phyloP scores from a whole-genome alignment of 2,797 vertebrate genomes.

The Etheostoma nigrum region DNA sequence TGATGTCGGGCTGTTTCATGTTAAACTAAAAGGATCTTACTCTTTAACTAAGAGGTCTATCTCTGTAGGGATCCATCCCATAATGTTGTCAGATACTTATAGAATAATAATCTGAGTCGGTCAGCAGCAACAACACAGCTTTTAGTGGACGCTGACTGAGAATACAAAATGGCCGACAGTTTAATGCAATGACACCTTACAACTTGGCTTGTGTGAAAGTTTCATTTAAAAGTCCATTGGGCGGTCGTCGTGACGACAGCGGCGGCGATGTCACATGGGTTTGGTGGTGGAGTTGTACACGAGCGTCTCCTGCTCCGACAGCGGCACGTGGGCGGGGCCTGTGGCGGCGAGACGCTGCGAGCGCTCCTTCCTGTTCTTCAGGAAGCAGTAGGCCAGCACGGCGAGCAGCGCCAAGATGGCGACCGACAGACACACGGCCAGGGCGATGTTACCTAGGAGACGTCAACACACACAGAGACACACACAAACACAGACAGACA shows the following conservation, averaged over 20 bases:
- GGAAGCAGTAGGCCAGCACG: slow-evolving; percentile 87
- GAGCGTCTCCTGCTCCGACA: slow-evolving; percentile 84
- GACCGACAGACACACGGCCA: slow-evolving; percentile 85
- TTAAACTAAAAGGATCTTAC: too few relatives aligned
- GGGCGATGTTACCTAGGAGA: slow-evolving; percentile 78
- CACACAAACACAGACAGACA: background rate
- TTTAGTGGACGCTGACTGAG: too few relatives aligned
- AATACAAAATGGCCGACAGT: background rate
- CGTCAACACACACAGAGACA: background rate
- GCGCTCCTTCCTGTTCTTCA: slow-evolving; percentile 81
- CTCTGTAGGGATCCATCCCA: too few relatives aligned
- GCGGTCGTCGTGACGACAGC: background rate
- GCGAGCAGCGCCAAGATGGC: slow-evolving; percentile 86
- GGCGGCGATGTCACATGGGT: slow-evolving; percentile 81
- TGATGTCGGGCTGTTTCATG: too few relatives aligned
- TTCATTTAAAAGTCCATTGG: background rate
- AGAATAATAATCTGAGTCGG: too few relatives aligned
- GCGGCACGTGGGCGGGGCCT: slow-evolving; percentile 64
- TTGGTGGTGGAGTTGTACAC: slow-evolving; percentile 91
- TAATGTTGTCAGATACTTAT: too few relatives aligned
- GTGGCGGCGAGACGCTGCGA: slow-evolving; percentile 69
- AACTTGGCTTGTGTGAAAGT: too few relatives aligned
- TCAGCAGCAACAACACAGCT: too few relatives aligned
- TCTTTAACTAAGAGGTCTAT: too few relatives aligned
- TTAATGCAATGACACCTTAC: background rate